Base-by-base conservation (phyloP, 2,113 vertebrate species). In the Aptenodytes forsteri region DNA sequence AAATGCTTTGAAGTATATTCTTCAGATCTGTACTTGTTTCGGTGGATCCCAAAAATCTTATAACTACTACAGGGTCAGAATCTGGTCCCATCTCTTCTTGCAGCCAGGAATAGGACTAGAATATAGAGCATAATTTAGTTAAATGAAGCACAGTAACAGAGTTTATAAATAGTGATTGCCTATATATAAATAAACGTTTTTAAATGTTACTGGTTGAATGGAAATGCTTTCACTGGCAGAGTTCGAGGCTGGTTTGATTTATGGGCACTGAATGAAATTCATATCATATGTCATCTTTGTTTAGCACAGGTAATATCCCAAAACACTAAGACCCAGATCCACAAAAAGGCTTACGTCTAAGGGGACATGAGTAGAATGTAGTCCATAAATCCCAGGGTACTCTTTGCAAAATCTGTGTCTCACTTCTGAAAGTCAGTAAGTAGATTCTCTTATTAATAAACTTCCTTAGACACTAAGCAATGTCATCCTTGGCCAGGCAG, bases 51-150 rank as follows among this genome's bases (percentile, higher is more conserved):
- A 99, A 98, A 97, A 99, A 99, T 94, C 99, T 99, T 89, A 99
- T 98, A 54, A 99, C 98, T 75, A 99, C 98, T 44, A 99, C 99
- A 11, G 99, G 99, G 96, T 99, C 99, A 15, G 99, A 99, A 94
- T 99, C 99, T 80, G 99, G 99, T 95, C 99, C 99, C 97, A 99
- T 99, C 96, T 99, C 99, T 96, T 99, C 99, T 91, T 99, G 99
- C 66, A 99, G 98, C 99, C 99, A 99, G 16, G 98, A 98, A 90
- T 99, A 99, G 83, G 99, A 99, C 99, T 99, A 97, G 65, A 98
- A 99, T 85, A 98, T 11, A 98, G 84, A 97, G 44, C 44, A 69
- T 11, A 44, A 14, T 91, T 96, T 83, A 96, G 59, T 46, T 46
- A 73, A 96, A 36, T 27, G 47, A 94, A 91, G 66, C 29, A 87